Evolutionary conservation across 2,888 invertebrate species (phyloP).

Genomic region (Apamea monoglypha): DNA sequence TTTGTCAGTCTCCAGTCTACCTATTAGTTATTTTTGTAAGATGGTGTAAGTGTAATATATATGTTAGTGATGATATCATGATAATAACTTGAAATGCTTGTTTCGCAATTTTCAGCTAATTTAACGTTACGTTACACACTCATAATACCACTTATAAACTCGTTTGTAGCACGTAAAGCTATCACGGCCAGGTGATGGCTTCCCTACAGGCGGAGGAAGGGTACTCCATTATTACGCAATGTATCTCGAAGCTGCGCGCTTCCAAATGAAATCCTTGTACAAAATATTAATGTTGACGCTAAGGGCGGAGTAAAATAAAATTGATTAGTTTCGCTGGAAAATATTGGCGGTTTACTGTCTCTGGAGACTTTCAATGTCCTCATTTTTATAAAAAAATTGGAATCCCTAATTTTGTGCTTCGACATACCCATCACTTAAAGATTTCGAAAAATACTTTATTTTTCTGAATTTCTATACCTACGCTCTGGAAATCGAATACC

Average conservation of each 20-base stretch:
- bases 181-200: constrained; percentile 19
- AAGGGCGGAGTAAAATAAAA: constrained; percentile 46
- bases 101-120: constrained; percentile 16
- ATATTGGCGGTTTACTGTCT: constrained; percentile 27
- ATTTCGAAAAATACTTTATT: not conserved
- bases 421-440: not conserved
- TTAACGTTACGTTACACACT: constrained; percentile 5
- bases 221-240: constrained; percentile 38
- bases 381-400: constrained; percentile 46
- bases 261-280: constrained; percentile 53
- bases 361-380: constrained; percentile 28
- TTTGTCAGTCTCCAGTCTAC: not conserved
- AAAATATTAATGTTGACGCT: constrained; percentile 52
- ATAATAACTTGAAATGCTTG: constrained; percentile 4
- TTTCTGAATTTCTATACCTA: not conserved
- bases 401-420: constrained; percentile 14
- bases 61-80: not conserved
- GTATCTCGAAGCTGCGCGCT: constrained; percentile 24
- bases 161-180: constrained; percentile 25
- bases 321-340: constrained; percentile 46
- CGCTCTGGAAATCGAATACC: not conserved
- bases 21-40: constrained; percentile 7
- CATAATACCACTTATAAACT: constrained; percentile 32
- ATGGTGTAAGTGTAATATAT: not conserved
- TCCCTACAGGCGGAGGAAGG: constrained; percentile 5